These are phyloP conservation scores for Oncorhynchus nerka DNA, from an alignment of 2,113 vertebrate species.

Conservation along the genomic window DNA sequence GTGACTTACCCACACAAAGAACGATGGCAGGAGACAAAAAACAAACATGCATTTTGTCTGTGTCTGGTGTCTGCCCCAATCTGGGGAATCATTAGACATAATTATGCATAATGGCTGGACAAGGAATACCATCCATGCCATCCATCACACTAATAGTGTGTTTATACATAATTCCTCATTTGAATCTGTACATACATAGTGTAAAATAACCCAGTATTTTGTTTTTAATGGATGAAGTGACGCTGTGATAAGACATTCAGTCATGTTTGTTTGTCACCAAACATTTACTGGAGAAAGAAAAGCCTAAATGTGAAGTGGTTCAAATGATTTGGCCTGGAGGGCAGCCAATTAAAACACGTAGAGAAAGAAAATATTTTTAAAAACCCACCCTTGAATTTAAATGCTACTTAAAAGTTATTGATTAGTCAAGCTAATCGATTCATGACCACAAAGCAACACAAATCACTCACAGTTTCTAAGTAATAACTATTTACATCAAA, in stretches of 20 bases:
- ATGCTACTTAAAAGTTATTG: no score
- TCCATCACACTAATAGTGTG: conserved; percentile 55
- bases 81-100: conserved; percentile 56
- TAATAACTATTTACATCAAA: no score
- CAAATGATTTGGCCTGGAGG: background rate
- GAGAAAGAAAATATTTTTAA: background rate
- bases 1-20: conserved; percentile 52
- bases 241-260: background rate
- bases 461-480: background rate
- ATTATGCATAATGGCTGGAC: conserved; percentile 58
- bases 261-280: conserved; percentile 24
- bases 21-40: conserved; percentile 49
- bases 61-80: conserved; percentile 43
- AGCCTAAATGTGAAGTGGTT: conserved; percentile 46
- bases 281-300: conserved; percentile 39
- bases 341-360: background rate
- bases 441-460: no score
- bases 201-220: background rate
- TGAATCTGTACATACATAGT: conserved; percentile 62
- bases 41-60: conserved; percentile 52
- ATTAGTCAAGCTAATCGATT: no score
- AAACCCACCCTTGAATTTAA: background rate
- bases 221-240: background rate
- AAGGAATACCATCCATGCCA: conserved; percentile 50
- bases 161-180: conserved; percentile 56